Evolutionary conservation across 2,888 invertebrate species (phyloP), one percentile per base, ranked within the genome.

Genomic region (Pocota personata): DNA sequence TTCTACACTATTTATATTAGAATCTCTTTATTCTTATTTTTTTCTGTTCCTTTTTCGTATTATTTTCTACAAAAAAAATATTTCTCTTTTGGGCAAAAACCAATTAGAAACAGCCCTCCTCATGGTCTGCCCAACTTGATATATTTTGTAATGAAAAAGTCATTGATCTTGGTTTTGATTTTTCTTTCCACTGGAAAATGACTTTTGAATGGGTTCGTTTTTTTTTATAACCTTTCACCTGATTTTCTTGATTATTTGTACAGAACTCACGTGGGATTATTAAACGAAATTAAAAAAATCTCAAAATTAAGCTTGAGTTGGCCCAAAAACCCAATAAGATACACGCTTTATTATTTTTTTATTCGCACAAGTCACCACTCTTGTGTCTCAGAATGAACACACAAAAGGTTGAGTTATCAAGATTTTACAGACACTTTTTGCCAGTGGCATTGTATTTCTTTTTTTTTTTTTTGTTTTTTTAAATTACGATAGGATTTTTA

Each of bases 311-410:
- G 46, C 55, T 55, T 35, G 35, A 35, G 19, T 62, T 62, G 62
- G 30, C 60, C 73, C 50, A 73, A 14, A 62, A 73, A 73, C 62
- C 73, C 37, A 73, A 62, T 52, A 40, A 62, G 64, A 64, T 75
- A 43, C 14, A 37, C 14, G 24, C 40, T 46, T 72, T 48, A 50
- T 66, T 24, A 1, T 21, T 48, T 16, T 14, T 40, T 16, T 7
- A 7, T 67, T 37, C 16, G 57, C 57, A 57, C 19, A 57, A 10
- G 19, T 30, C 43, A 32, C 21, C 19, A 43, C 43, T 46, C 32
- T 21, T 57, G 46, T 48, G 21, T 21, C 32, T 50, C 48, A 37
- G 37, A 24, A 52, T 27, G 24, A 37, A 21, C 5, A 60, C 27
- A 37, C 58, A 60, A 72, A 60, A 50, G 10, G 30, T 48, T 43